Conservation (phyloP, 2,797 vertebrate genomes). For the Hydrophis major region DNA sequence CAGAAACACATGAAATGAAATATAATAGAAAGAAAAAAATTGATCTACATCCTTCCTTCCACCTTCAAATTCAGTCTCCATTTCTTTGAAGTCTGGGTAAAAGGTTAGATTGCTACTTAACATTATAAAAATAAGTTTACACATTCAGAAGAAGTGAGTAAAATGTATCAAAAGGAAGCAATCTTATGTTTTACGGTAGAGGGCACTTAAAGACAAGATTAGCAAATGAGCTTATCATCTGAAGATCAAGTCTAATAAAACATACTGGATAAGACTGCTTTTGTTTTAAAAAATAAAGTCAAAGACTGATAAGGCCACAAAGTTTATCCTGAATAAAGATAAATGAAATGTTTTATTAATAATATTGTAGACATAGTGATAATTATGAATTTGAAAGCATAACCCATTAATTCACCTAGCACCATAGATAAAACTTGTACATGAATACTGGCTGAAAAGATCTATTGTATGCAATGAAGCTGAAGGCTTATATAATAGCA, state of each 20-base stretch:
- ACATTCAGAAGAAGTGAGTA: conserved; percentile 6
- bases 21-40: conserved; percentile 20
- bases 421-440: conserved; percentile 4
- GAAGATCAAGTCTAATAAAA: not conserved
- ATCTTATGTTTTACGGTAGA: conserved; percentile 59
- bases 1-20: conserved; percentile 18
- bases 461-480: not conserved
- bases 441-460: conserved; percentile 8
- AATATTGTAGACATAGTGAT: not conserved
- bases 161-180: not conserved
- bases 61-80: not conserved
- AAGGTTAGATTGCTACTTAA: conserved; percentile 18
- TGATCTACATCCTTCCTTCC: not conserved
- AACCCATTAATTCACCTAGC: not conserved
- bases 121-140: conserved; percentile 25
- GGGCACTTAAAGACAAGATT: conserved; percentile 62
- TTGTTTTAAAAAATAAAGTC: conserved; percentile 28
- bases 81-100: conserved; percentile 12
- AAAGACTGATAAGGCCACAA: not conserved
- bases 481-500: conserved; percentile 19
- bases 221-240: not conserved
- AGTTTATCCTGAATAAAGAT: conserved; percentile 10
- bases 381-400: conserved; percentile 20
- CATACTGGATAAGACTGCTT: not conserved
- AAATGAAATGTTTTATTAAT: not conserved